Base-by-base conservation (phyloP, 2,888 invertebrate species). In the Lycocerus yunnanus region DNA sequence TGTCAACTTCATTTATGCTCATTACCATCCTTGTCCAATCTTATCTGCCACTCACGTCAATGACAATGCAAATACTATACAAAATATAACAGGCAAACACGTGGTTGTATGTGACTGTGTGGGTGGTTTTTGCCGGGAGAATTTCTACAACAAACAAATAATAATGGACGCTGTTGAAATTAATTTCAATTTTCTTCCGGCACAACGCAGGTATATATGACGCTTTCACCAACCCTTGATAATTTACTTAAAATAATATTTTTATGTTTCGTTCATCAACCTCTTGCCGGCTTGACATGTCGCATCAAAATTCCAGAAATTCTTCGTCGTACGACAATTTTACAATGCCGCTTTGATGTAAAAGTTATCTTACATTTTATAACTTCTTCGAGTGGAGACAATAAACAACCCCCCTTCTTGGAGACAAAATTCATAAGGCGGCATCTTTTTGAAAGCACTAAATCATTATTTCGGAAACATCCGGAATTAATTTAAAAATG, bases 1-100 rank as follows among this genome's bases (percentile, higher is more conserved):
- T 16, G 24, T 66, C 65, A 59, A 73, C 69, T 73, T 73, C 73
- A 66, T 73, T 69, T 73, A 69, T 69, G 73, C 69, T 69, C 66
- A 67, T 69, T 66, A 59, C 66, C 66, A 65, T 68, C 59, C 58
- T 14, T 58, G 11, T 59, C 69, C 18, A 69, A 68, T 43, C 20
- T 63, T 66, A 27, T 66, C 21, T 66, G 73, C 66, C 73, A 73
- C 58, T 69, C 63, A 69, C 66, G 69, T 58, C 73, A 69, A n/a
- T n/a, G n/a, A n/a, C n/a, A n/a, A n/a, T n/a, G n/a, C n/a, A n/a
- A n/a, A n/a, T n/a, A n/a, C n/a, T n/a, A n/a, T n/a, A n/a, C n/a
- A n/a, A n/a, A n/a, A n/a, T n/a, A n/a, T n/a, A n/a, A n/a, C n/a
- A n/a, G n/a, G n/a, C n/a, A n/a, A n/a, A n/a, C n/a, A n/a, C n/a